Base-by-base conservation (phyloP, 2,888 invertebrate species). In the Lasioglossum vierecki region DNA sequence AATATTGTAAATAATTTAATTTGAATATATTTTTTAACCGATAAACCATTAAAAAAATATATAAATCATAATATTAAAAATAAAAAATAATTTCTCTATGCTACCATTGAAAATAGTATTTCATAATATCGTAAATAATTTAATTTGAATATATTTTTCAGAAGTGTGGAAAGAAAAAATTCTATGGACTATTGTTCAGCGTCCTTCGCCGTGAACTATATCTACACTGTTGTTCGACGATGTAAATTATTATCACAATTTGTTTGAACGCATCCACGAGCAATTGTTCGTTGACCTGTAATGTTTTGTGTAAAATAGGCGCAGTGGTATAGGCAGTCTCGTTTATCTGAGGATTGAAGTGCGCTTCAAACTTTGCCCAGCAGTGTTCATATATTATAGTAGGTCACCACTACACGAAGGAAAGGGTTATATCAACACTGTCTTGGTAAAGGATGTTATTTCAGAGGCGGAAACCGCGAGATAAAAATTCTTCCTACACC, bases 401-500 rank as follows among this genome's bases (percentile, higher is more conserved):
- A 41, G 35, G 35, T 39, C 39, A 39, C 39, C 39, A 68, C n/a
- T 8, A 1, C 15, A 39, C 4, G 11, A 49, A 39, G 44, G 44
- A 5, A 49, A 1, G 49, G n/a, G 18, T 22, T 0, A 30, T 35
- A 49, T 35, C 0, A 30, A 22, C 39, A 18, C 18, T 49, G 18
- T 53, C 30, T 35, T 68, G 39, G 68, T 22, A 68, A 41, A 68
- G 68, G 35, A 39, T 68, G 68, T 68, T 66, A n/a, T 46, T 41
- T 1, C 30, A 30, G 75, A 41, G 26, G 30, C 63, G 60, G n/a
- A 46, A 63, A 26, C n/a, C n/a, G 60, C 26, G 4, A 72, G 35
- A 66, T 76, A 22, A 71, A 79, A 35, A 76, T 71, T 60, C 39
- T 35, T 57, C 15, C 72, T 63, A 80, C 85, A 83, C 77, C 77